Evolutionary conservation across 2,797 vertebrate species (phyloP), one percentile per base, ranked within the genome.

Genomic region (Pseudotriccus pelzelni): DNA sequence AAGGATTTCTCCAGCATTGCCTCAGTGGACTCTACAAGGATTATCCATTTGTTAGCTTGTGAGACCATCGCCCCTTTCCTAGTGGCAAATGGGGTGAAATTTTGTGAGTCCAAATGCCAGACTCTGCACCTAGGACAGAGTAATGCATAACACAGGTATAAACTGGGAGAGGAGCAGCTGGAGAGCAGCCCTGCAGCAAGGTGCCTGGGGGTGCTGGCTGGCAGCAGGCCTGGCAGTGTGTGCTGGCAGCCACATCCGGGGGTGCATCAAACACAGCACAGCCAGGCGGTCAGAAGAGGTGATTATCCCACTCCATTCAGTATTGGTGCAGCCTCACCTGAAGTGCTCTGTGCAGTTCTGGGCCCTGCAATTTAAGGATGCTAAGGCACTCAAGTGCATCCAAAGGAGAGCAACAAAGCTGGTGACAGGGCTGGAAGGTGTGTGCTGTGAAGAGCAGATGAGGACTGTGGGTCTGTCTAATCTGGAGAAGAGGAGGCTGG

Each of bases 61-160:
- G 39, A 66, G 39, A 30, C 16, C 28, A 78, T 46, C 73, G 19
- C 11, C 43, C 34, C 43, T 77, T 86, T 70, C 60, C 67, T 89
- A 3, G 36, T 55, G 53, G 43, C 28, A 80, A 50, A 55, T 56
- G 49, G 20, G 9, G 52, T 70, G 30, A 78, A 84, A 56, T 75
- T 24, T 36, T 56, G 0, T 8, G 81, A 74, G 20, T 74, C 37
- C 14, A 64, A 49, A 36, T 55, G 56, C 39, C 1, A 4, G 15
- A 32, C 17, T 44, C 11, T 78, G 20, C 20, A 49, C 10, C 11
- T 59, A 14, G 43, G 18, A 39, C 4, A 17, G 34, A 37, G 25
- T 58, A 66, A 81, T 0, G 0, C 5, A 0, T 5, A 79, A 32
- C 46, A 43, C 7, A 20, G 21, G 15, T 80, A 14, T 17, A 27